These are phyloP conservation scores for Paracyclopina nana DNA, from an alignment of 1,140 invertebrate species.

Conservation along the genomic window DNA sequence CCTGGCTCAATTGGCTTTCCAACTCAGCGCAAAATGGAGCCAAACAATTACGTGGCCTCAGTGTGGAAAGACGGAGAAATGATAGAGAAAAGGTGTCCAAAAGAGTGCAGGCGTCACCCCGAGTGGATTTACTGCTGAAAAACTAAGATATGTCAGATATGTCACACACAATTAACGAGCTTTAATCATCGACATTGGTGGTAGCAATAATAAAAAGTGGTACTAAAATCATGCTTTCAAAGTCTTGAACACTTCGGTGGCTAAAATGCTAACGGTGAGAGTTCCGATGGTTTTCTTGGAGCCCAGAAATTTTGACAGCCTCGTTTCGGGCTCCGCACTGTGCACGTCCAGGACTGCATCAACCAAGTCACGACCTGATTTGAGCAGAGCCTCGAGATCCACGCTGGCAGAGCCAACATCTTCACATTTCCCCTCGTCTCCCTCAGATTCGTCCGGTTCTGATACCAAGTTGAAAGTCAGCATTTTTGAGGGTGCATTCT, in stretches of 20 bases:
- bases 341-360: background rate
- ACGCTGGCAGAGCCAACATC: background rate
- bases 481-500: background rate
- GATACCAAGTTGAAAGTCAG: background rate
- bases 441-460: background rate
- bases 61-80: background rate
- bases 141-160: too few relatives aligned
- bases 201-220: too few relatives aligned
- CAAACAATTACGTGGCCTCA: constrained; percentile 5
- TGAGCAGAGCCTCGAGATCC: background rate
- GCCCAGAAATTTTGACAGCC: too few relatives aligned
- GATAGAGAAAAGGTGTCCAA: constrained; percentile 3
- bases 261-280: background rate
- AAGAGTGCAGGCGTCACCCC: background rate
- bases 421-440: background rate
- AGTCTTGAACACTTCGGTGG: background rate
- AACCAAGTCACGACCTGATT: background rate
- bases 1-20: background rate
- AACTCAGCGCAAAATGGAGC: background rate
- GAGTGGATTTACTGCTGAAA: constrained; percentile 11
- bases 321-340: too few relatives aligned
- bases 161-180: too few relatives aligned
- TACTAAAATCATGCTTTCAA: too few relatives aligned
- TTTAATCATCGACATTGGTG: too few relatives aligned
- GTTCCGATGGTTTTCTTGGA: background rate